Base-by-base conservation (phyloP, 2,888 invertebrate species). In the Galeruca laticollis region DNA sequence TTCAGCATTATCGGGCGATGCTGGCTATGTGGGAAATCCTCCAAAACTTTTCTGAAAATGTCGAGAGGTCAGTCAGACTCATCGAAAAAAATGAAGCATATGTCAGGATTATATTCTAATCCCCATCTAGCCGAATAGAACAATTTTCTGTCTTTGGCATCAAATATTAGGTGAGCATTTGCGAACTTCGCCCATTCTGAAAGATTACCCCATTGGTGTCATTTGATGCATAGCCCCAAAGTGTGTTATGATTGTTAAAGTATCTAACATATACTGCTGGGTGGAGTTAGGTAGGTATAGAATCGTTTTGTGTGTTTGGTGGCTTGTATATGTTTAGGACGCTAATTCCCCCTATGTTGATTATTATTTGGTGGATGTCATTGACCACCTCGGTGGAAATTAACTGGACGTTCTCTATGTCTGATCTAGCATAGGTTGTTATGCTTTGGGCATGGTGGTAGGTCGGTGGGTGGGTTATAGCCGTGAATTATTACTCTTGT, bases 281-380 rank as follows among this genome's bases (percentile, higher is more conserved):
- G n/a, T n/a, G n/a, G n/a, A n/a, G n/a, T n/a, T n/a, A n/a, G n/a
- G 37, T 37, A 37, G 37, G 37, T 37, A 37, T 37, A 37, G 37
- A 37, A 11, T 37, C 37, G 37, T 37, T 37, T 37, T 37, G 37
- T 6, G 37, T 37, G 37, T 37, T 37, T 37, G 37, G 37, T 37
- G 37, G 11, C 37, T 37, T 37, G 37, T 11, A 37, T 37, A 37
- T 9, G 37, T 37, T 37, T 37, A 37, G 37, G 37, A 37, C 37
- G 8, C 11, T 37, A 11, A 37, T 37, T 37, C 37, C 37, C 11
- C 37, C 37, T 37, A 37, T 37, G 37, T 37, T 9, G 37, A 37
- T 37, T 37, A 37, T 37, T 37, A 37, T 11, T 37, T 37, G 37
- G 37, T 37, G 37, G 37, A 37, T n/a, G n/a, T n/a, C n/a, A n/a